Conservation (phyloP, 2,797 vertebrate genomes). For the Leptoclinus maculatus region DNA sequence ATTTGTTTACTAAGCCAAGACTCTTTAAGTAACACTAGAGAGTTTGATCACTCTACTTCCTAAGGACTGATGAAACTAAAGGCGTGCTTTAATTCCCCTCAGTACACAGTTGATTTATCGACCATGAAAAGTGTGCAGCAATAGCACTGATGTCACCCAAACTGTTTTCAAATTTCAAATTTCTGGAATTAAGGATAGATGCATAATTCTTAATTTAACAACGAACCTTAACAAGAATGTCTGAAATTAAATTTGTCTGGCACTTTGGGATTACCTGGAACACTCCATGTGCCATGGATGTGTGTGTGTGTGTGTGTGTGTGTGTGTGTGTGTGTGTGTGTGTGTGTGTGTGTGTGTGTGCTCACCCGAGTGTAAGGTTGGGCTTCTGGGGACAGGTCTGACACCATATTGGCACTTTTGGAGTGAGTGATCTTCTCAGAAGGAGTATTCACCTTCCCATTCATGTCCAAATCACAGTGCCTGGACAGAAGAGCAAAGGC, state of each 20-base stretch:
- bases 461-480: conserved; percentile 89
- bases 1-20: neutral
- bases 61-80: neutral
- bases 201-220: neutral
- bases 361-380: conserved; percentile 86
- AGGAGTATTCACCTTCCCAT: conserved; percentile 85
- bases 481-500: conserved; percentile 43
- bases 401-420: conserved; percentile 88
- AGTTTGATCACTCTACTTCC: neutral
- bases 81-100: neutral
- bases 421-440: conserved; percentile 79
- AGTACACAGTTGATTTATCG: neutral
- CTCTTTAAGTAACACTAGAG: no score
- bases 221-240: neutral
- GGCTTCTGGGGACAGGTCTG: conserved; percentile 84
- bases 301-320: neutral
- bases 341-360: neutral
- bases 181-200: neutral
- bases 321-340: no score
- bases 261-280: neutral
- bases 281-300: neutral
- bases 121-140: neutral
- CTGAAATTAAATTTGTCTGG: neutral
- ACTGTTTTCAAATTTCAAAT: neutral
- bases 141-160: neutral